Evolutionary conservation across 1,140 invertebrate genomes (phyloP), one percentile per base, ranked within the genome.

Genomic region (Copidosoma floridanum): DNA sequence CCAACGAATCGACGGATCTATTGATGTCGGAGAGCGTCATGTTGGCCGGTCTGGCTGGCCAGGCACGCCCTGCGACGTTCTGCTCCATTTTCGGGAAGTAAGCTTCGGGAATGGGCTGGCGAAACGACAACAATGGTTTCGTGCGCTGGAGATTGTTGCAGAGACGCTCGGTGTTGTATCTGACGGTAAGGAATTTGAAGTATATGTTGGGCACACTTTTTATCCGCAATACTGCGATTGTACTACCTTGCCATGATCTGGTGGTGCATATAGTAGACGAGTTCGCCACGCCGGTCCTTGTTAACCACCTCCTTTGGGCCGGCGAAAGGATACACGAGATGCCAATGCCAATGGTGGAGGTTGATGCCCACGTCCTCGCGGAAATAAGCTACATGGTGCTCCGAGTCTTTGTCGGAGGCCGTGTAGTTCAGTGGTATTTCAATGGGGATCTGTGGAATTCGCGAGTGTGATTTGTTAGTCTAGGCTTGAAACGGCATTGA

Each of bases 271-370:
- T 85, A 85, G 60, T 83, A 86, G 68, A 86, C 86, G 0, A 86
- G 70, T 68, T 86, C 85, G 4, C 85, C 85, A 27, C 84, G 81
- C 53, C 85, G 73, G 66, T 86, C 84, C 52, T 84, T 84, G 46
- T 78, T 76, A 10, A 84, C 82, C 24, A 83, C 78, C 2, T 61
- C 64, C 46, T 80, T 74, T 12, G 82, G 72, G 1, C 84, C 83
- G 57, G 87, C 84, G 68, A 86, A 87, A 1, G 90, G 89, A 69
- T 91, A 92, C 3, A 91, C 87, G 54, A 92, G 77, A 76, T 92
- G 90, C 90, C 85, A 90, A 75, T 94, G 91, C 91, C 91, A 94
- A 68, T 94, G 89, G 73, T 88, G 86, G 44, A 84, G 75, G 74
- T 86, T 86, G 53, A 85, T 76, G 6, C 84, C 85, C 29, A 82